phyloP scores from a whole-genome alignment of 2,113 vertebrate genomes.

The Pristiophorus japonicus region DNA sequence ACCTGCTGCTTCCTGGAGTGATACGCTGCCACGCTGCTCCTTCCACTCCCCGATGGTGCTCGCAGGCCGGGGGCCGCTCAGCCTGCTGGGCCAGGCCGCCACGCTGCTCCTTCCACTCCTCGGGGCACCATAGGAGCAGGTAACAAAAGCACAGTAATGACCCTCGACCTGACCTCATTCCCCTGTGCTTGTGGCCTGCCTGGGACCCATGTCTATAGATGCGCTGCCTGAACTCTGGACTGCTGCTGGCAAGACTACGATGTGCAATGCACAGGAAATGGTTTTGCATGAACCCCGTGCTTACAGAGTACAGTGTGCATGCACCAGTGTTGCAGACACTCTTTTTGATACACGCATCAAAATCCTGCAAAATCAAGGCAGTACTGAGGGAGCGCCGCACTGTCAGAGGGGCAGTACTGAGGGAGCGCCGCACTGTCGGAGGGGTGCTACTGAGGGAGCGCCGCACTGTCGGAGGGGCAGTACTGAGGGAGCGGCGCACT shows the following conservation, averaged over 20 bases:
- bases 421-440: background rate
- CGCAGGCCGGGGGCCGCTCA: too few relatives aligned
- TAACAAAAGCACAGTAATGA: background rate
- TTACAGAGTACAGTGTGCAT: background rate
- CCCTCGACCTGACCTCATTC: background rate
- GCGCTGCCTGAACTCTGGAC: background rate
- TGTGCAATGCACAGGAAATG: background rate
- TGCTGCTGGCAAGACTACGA: slow-evolving; percentile 47
- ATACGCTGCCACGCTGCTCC: too few relatives aligned
- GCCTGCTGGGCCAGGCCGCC: too few relatives aligned
- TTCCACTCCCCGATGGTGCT: too few relatives aligned
- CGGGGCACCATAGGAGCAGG: too few relatives aligned
- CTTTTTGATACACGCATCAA: background rate
- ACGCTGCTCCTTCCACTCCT: too few relatives aligned
- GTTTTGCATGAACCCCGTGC: background rate
- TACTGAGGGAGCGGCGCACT: background rate
- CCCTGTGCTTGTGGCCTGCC: background rate
- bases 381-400: background rate
- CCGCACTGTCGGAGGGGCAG: background rate
- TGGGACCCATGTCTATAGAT: background rate
- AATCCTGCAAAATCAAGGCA: background rate
- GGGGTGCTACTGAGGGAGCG: background rate
- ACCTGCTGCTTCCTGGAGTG: too few relatives aligned
- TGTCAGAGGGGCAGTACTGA: background rate
- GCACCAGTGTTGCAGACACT: background rate